Base-by-base conservation (phyloP, 53 echinoderm and acorn worm genomes). In the Zoroaster sp. region DNA sequence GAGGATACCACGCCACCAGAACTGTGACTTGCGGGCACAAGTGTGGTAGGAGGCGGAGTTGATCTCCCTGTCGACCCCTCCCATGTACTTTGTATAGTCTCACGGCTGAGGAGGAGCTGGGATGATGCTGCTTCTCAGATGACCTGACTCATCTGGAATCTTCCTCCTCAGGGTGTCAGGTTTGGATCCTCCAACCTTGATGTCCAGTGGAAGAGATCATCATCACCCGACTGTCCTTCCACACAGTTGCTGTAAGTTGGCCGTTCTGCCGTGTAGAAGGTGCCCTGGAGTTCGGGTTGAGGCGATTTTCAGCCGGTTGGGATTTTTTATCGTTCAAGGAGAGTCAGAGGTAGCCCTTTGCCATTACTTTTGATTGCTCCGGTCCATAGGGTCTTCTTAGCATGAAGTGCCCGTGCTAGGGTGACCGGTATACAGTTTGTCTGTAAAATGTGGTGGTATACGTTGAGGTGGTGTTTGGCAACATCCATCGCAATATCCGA, bases 381-480 rank as follows among this genome's bases (percentile, higher is more conserved):
- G 32, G 53, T 74, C 0, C 40, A 42, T 9, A 41, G 42, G 3
- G 71, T 83, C 10, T 30, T 3, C 25, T 46, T 70, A 17, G 47
- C 42, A 1, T 41, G 47, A 4, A 70, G 49, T 32, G 44, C 7
- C 42, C 70, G 35, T 23, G 69, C 85, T n/a, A 25, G 31, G 33
- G 13, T n/a, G 14, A 7, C 69, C 76, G 4, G 89, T 69, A 36
- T 89, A 89, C n/a, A 89, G 49, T 31, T 69, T 89, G 31, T 89
- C 89, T 20, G 78, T 69, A 35, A 89, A 6, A 89, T 42, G 20
- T 89, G 79, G 49, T 89, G 89, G 35, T 79, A 89, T n/a, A 86
- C 35, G 18, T 36, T 36, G 32, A 72, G 12, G 13, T 71, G 72
- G 25, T 70, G 86, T 38, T 69, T 37, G 3, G 52, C 51, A 14